Base-by-base conservation (phyloP, 2,113 vertebrate species). In the Psilopogon haemacephalus region DNA sequence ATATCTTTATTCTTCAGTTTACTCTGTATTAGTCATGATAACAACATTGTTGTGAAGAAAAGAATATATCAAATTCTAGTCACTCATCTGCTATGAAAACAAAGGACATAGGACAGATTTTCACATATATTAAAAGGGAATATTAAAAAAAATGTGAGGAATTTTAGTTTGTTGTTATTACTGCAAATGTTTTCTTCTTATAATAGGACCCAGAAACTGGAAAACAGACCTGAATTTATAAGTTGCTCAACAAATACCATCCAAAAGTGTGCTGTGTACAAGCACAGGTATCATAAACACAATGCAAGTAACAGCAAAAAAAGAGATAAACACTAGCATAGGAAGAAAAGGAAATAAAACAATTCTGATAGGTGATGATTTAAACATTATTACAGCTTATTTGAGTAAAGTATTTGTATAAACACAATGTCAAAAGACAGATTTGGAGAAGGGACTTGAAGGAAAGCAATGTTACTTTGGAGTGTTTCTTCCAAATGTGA, bases 371-470 rank as follows among this genome's bases (percentile, higher is more conserved):
- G 35, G 17, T 35, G 94, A 55, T 15, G 54, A 52, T 91, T 33
- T 89, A 80, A 30, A 33, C n/a, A 84, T 74, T 83, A 62, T 72
- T 89, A 55, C 32, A 83, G 19, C 15, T 77, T 73, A 94, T 89
- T 89, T 89, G 83, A 24, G 85, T 26, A 14, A 76, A 89, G 15
- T 26, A 19, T 64, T 84, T 86, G 86, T 62, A 76, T 79, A 87
- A 85, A 19, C 20, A 70, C 58, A 68, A 58, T 33, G 71, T 88
- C 85, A 80, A 85, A 93, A 85, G 37, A 55, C 35, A 89, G 54
- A 69, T 90, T 89, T 84, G 35, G 74, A 87, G 62, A 91, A 85
- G 37, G 11, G 35, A 79, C 59, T 91, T 86, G 38, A 90, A 95
- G 68, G 40, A 85, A 85, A 83, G 37, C 40, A 59, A 37, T 54